A percentile compares a stretch with the other conserved stretches of the same genome.
Evolutionary conservation across 2,113 vertebrate species (phyloP).

Genomic region (Salvelinus namaycush): DNA sequence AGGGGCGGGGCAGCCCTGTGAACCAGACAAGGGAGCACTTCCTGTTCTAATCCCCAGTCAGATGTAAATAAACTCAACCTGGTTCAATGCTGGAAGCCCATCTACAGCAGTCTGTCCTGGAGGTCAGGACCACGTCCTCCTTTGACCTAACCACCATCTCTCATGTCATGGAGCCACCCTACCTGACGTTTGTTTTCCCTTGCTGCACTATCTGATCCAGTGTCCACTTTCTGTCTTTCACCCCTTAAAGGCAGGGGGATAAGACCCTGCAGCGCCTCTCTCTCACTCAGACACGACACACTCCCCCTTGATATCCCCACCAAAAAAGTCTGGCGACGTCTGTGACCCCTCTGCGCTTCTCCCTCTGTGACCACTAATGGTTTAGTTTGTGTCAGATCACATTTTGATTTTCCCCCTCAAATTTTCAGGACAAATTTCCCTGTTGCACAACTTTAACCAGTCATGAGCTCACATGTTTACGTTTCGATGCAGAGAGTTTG

Average conservation of each 20-base stretch:
- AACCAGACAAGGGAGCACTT: conserved; percentile 17
- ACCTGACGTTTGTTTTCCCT: conserved; percentile 60
- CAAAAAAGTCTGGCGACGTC: conserved; percentile 48
- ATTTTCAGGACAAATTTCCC: conserved; percentile 66
- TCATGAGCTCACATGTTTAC: conserved; percentile 87
- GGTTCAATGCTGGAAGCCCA: background rate
- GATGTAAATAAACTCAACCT: conserved; percentile 15
- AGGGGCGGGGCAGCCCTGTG: background rate
- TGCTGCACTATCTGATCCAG: conserved; percentile 63
- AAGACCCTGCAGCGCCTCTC: conserved; percentile 31
- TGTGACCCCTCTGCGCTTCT: conserved; percentile 63
- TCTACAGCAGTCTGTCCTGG: background rate
- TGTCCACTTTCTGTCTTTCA: conserved; percentile 43
- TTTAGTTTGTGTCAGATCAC: conserved; percentile 82
- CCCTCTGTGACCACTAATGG: conserved; percentile 79
- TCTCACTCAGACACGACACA: conserved; percentile 23
- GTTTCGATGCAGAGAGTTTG: conserved; percentile 86
- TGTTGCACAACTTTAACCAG: conserved; percentile 70
- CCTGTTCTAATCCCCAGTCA: conserved; percentile 2
- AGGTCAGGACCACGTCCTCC: conserved; percentile 17
- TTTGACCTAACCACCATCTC: conserved; percentile 35
- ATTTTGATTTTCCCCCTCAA: conserved; percentile 68
- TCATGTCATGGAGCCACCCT: conserved; percentile 48
- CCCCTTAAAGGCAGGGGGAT: conserved; percentile 28
- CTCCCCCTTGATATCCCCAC: conserved; percentile 17